Evolutionary conservation across 2,797 vertebrate genomes (phyloP).

Genomic region (Amblyraja radiata): DNA sequence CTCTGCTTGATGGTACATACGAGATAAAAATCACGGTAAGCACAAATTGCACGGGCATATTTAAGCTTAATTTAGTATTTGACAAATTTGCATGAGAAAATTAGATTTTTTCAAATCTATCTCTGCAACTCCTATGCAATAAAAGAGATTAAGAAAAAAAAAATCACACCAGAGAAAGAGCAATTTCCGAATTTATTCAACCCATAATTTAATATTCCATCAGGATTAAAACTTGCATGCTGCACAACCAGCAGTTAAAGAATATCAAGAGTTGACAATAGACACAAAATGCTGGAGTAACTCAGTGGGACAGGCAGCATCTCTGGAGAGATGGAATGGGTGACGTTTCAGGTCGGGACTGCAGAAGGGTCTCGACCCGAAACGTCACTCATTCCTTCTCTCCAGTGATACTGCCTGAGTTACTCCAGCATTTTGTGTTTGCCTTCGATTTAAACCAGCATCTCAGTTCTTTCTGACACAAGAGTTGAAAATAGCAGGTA

Average conservation of each 20-base stretch:
- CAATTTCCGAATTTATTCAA: not conserved
- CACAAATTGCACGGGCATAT: not conserved
- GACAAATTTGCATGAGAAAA: not conserved
- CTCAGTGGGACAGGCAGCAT: too few species aligned
- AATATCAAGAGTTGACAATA: not conserved
- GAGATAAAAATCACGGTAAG: not conserved
- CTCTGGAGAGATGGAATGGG: too few species aligned
- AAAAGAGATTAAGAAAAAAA: not conserved
- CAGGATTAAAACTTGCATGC: not conserved
- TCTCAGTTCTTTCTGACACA: too few species aligned
- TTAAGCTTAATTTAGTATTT: conserved; percentile 8
- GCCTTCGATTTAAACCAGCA: too few species aligned
- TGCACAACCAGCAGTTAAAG: not conserved
- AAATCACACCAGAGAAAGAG: not conserved
- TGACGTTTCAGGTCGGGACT: too few species aligned
- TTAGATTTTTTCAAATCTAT: not conserved
- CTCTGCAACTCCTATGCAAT: not conserved
- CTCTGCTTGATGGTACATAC: not conserved
- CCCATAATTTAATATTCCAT: not conserved
- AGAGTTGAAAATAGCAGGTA: not conserved
- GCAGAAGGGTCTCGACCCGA: too few species aligned
- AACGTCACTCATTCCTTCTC: too few species aligned
- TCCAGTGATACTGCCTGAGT: too few species aligned
- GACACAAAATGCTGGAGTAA: too few species aligned
- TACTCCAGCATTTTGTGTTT: too few species aligned